These are phyloP conservation scores for Ciconia stormi DNA, from an alignment of 2,113 vertebrate genomes.

Conservation along the genomic window DNA sequence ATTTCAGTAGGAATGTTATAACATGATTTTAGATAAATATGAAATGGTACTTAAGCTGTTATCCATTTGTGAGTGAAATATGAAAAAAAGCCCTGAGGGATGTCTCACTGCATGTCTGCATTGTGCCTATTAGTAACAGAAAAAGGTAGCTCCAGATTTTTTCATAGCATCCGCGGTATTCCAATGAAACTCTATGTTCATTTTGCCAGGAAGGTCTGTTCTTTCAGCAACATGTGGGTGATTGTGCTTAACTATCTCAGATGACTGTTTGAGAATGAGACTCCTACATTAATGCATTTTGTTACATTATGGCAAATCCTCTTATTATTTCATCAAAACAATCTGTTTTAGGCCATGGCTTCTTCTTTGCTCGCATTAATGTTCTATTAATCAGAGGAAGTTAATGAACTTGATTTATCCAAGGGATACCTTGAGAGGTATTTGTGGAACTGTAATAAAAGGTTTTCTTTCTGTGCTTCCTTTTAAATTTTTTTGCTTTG, in stretches of 20 bases:
- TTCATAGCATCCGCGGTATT: neutral
- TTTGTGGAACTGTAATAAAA: neutral
- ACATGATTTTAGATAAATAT: conserved; percentile 6
- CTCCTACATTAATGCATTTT: neutral
- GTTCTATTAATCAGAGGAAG: neutral
- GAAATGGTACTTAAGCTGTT: neutral
- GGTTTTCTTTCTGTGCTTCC: neutral
- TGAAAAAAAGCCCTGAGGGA: neutral
- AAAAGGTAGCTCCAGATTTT: neutral
- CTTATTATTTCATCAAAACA: neutral
- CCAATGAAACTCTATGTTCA: neutral
- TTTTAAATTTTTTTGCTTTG: neutral
- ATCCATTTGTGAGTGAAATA: conserved; percentile 12
- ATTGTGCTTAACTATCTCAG: neutral
- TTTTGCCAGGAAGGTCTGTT: neutral
- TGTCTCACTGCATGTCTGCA: neutral
- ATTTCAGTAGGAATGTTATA: neutral
- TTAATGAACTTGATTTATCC: neutral
- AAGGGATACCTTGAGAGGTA: neutral
- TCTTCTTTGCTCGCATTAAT: neutral
- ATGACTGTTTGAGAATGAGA: neutral
- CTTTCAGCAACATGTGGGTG: neutral
- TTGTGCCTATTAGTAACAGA: neutral
- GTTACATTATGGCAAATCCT: neutral
- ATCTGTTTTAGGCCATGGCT: neutral